Base-by-base conservation (phyloP, 2,888 invertebrate species). In the Gerris lacustris region DNA sequence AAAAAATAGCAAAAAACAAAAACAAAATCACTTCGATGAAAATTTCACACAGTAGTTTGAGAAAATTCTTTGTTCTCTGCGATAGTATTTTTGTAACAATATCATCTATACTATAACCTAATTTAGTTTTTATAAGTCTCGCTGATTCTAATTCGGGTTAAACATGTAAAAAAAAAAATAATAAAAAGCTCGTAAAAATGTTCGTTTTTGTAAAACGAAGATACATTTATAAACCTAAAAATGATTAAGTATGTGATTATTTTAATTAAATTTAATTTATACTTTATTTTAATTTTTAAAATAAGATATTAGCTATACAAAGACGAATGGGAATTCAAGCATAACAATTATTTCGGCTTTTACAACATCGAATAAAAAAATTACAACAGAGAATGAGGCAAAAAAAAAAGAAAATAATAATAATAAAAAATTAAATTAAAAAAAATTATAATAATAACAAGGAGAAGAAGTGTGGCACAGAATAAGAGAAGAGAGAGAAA, bases 61-160 rank as follows among this genome's bases (percentile, higher is more conserved):
- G 82, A 82, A 82, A 82, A 82, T 82, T 82, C 82, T 81, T 82
- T 82, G 82, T 82, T 82, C 81, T 81, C 79, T 77, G 77, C 76
- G 76, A 73, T 70, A 73, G 67, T 70, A 67, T 70, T 67, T 70
- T 67, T 66, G 66, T 15, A 9, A 15, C 66, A 45, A n/a, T 67
- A 18, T 43, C 44, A 67, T 18, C 15, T 15, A 67, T 18, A 43
- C 7, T 18, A 31, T 43, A 44, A 67, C 44, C 6, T 43, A 9
- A 67, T 44, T 18, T 18, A n/a, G n/a, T n/a, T n/a, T n/a, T n/a
- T n/a, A n/a, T n/a, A n/a, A n/a, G n/a, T n/a, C n/a, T n/a, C n/a
- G n/a, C n/a, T n/a, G n/a, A n/a, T n/a, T n/a, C n/a, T n/a, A n/a
- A n/a, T n/a, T n/a, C n/a, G n/a, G n/a, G n/a, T n/a, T n/a, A n/a